Evolutionary conservation across 2,113 vertebrate genomes (phyloP), one percentile per base, ranked within the genome.

Genomic region (Upupa epops): DNA sequence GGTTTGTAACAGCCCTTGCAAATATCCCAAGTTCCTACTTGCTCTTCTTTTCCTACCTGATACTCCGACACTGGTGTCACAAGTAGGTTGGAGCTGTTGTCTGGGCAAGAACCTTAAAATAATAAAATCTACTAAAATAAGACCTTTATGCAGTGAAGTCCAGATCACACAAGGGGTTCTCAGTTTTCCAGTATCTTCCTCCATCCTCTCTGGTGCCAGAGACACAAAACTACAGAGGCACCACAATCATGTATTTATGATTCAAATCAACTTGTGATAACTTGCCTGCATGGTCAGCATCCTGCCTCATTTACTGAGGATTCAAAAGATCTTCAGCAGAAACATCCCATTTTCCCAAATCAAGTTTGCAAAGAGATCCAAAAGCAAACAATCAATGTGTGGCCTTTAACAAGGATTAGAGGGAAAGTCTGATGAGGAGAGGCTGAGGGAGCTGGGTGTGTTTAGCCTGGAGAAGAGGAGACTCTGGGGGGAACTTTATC

Each of bases 241-340:
- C 20, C 11, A 3, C 0, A 1, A 32, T 3, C n/a, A 61, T 0
- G 1, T 5, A 15, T 8, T 48, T 0, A 1, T 10, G 13, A 48
- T 60, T 8, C 5, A 2, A 32, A 21, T 24, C 4, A 11, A 14
- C 34, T 34, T 1, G 8, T 31, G 52, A 14, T 9, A 5, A 9
- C 15, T 60, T 65, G 61, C 24, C 40, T 1, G 22, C 15, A 4
- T 1, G 15, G 68, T 51, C 29, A 13, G 36, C 77, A 24, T 7
- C 18, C 42, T 71, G 24, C 22, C 21, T 71, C 25, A 3, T 21
- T 56, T 16, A 4, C 66, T 36, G 63, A 68, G 45, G 24, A 42
- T 45, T 11, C 32, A 32, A 54, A 83, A 82, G 37, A 29, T 49
- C 45, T 75, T 37, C 70, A 51, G 48, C 51, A 64, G 28, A 40